phyloP scores from a whole-genome alignment of 2,888 invertebrate species.

The Abrostola tripartita region DNA sequence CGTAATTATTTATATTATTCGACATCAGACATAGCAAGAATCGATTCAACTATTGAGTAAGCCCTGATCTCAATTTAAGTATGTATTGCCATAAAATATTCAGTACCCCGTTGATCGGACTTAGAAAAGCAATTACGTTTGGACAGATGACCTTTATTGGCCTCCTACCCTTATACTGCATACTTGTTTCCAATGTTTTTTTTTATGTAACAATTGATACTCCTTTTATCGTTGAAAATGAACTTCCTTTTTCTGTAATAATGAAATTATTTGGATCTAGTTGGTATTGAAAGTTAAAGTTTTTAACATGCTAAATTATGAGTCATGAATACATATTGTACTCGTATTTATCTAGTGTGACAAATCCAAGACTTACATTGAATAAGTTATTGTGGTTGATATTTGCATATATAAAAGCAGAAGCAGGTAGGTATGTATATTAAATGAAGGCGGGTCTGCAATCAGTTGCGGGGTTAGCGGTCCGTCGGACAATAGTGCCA shows the following conservation, averaged over 20 bases:
- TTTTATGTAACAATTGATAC: conserved; percentile 10
- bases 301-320: no score
- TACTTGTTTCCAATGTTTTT: conserved; percentile 43
- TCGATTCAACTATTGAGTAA: conserved; percentile 56
- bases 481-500: conserved; percentile 83
- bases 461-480: conserved; percentile 83
- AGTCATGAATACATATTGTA: not conserved
- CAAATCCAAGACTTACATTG: not conserved
- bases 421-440: conserved; percentile 78
- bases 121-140: conserved; percentile 75
- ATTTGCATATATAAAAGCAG: conserved; percentile 65
- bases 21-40: conserved; percentile 49
- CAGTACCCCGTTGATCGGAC: conserved; percentile 70
- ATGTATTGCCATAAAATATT: conserved; percentile 71
- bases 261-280: no score
- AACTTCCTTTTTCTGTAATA: not conserved
- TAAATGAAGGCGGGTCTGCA: conserved; percentile 84
- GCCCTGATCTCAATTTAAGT: conserved; percentile 65
- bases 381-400: conserved; percentile 16
- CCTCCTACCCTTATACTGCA: conserved; percentile 46
- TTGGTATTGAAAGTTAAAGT: no score
- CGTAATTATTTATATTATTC: conserved; percentile 46
- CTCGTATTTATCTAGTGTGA: not conserved
- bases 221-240: not conserved
- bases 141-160: conserved; percentile 64